Conservation (phyloP, 1,140 invertebrate species). For the Drosophila kanapiae region DNA sequence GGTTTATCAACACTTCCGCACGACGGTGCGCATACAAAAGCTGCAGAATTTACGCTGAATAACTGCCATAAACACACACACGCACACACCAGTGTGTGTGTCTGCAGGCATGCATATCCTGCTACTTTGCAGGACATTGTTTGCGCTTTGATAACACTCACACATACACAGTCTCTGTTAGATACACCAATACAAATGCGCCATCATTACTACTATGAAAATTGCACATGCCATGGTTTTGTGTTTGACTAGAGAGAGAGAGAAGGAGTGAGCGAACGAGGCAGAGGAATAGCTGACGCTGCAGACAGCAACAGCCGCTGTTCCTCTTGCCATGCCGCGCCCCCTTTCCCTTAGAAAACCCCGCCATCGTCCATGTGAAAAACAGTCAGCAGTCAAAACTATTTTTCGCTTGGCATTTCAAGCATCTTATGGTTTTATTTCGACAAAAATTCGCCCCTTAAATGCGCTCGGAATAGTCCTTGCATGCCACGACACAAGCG, state of each 20-base stretch:
- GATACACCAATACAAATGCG: slow-evolving; percentile 42
- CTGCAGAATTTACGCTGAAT: slow-evolving; percentile 69
- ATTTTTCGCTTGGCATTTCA: slow-evolving; percentile 82
- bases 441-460: slow-evolving; percentile 77
- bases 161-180: slow-evolving; percentile 23
- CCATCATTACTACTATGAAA: slow-evolving; percentile 79
- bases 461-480: slow-evolving; percentile 71
- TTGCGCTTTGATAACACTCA: slow-evolving; percentile 76
- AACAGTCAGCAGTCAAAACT: slow-evolving; percentile 72
- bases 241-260: slow-evolving; percentile 68
- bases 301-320: slow-evolving; percentile 52
- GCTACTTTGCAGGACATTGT: slow-evolving; percentile 83
- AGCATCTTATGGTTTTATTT: slow-evolving; percentile 82
- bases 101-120: slow-evolving; percentile 56
- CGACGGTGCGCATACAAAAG: slow-evolving; percentile 78
- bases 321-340: background rate
- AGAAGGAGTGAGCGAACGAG: background rate
- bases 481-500: slow-evolving; percentile 63
- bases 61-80: slow-evolving; percentile 54
- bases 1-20: slow-evolving; percentile 82
- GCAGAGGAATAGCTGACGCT: slow-evolving; percentile 26
- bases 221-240: slow-evolving; percentile 80
- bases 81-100: slow-evolving; percentile 1
- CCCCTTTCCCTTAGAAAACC: background rate
- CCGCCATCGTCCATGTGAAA: slow-evolving; percentile 17